Conservation (phyloP, 53 echinoderm and acorn worm genomes). For the Glandiceps talaboti region DNA sequence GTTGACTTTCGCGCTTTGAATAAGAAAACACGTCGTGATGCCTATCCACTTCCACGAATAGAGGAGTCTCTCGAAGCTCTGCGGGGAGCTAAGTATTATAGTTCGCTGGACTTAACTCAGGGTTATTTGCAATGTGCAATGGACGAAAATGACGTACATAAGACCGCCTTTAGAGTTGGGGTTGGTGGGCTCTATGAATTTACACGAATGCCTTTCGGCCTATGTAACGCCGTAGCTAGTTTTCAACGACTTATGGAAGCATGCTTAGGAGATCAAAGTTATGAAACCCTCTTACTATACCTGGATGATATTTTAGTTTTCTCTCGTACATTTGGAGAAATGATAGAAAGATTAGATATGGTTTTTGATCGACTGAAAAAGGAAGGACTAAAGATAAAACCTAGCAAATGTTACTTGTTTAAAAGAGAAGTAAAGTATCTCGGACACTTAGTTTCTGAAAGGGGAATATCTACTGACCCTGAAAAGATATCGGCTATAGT, state of each 20-base stretch:
- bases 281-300: conserved; percentile 25
- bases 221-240: no score
- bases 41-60: conserved; percentile 34
- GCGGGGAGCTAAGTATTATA: conserved; percentile 6
- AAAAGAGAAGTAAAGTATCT: no score
- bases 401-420: conserved; percentile 23
- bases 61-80: background rate
- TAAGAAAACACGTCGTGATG: conserved; percentile 51
- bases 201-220: conserved; percentile 42
- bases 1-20: conserved; percentile 53
- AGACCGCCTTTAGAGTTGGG: conserved; percentile 16
- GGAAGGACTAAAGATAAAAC: conserved; percentile 47
- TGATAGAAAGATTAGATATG: conserved; percentile 14
- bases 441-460: conserved; percentile 29
- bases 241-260: no score
- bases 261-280: no score
- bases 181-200: conserved; percentile 23
- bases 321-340: conserved; percentile 29
- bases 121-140: conserved; percentile 49
- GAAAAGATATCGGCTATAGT: conserved; percentile 17
- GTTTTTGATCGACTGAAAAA: conserved; percentile 19
- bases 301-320: no score
- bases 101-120: conserved; percentile 14
- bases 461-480: conserved; percentile 33
- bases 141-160: conserved; percentile 1